These are phyloP conservation scores for Caenorhabditis sp. DNA, from an alignment of 2,888 invertebrate genomes.

Conservation along the genomic window DNA sequence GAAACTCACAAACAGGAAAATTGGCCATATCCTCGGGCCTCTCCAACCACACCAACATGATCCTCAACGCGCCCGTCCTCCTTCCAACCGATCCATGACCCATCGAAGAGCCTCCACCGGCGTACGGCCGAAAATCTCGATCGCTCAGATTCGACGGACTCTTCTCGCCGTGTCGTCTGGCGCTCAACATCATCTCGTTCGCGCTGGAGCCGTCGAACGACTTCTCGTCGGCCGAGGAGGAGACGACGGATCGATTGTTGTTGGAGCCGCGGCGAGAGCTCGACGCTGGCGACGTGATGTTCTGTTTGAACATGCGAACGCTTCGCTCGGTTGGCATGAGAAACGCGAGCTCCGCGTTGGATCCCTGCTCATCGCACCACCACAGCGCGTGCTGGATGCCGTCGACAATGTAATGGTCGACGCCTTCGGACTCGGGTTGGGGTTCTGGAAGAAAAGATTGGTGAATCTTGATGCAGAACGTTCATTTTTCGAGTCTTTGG, in stretches of 20 bases:
- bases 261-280: constrained; percentile 69
- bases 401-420: constrained; percentile 79
- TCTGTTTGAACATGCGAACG: constrained; percentile 73
- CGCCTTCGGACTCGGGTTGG: constrained; percentile 67
- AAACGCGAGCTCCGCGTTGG: constrained; percentile 90
- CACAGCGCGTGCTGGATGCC: constrained; percentile 79
- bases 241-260: constrained; percentile 55
- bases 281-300: constrained; percentile 71
- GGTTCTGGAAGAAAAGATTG: constrained; percentile 62
- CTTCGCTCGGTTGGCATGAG: constrained; percentile 88
- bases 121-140: constrained; percentile 67
- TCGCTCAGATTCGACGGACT: constrained; percentile 64
- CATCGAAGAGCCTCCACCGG: constrained; percentile 66
- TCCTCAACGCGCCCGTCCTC: constrained; percentile 83
- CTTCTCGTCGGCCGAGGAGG: constrained; percentile 62
- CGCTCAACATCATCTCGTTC: constrained; percentile 28
- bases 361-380: constrained; percentile 73
- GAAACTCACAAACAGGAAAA: constrained; percentile 86
- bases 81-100: constrained; percentile 63
- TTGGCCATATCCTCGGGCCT: constrained; percentile 94
- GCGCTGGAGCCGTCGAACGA: constrained; percentile 57
- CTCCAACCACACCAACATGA: constrained; percentile 94
- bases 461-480: too few species aligned
- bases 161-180: constrained; percentile 53
- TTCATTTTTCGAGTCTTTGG: too few species aligned